Percentiles rank a stretch among this genome's conserved stretches.
phyloP scores from a whole-genome alignment of 2,888 invertebrate genomes.

The Yponomeuta evonymella region DNA sequence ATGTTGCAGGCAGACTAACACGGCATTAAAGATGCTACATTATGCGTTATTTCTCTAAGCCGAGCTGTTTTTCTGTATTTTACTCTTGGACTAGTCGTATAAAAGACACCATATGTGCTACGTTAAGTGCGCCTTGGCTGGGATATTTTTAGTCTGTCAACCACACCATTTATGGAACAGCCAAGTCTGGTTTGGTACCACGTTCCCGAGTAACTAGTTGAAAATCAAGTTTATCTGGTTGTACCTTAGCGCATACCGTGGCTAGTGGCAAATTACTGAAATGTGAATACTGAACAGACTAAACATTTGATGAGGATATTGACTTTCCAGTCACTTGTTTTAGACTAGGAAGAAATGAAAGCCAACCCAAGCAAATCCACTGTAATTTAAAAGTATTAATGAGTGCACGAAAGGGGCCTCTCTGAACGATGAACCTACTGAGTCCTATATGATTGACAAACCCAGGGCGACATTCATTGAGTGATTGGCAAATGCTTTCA shows the following conservation, averaged over 20 bases:
- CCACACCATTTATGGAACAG: neutral
- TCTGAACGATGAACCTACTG: too few relatives aligned
- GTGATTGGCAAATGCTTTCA: too few relatives aligned
- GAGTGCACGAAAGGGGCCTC: too few relatives aligned
- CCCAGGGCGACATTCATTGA: too few relatives aligned
- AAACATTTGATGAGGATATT: neutral
- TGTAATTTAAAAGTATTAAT: too few relatives aligned
- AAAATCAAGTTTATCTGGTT: neutral
- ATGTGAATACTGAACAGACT: neutral
- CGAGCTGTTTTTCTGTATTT: neutral
- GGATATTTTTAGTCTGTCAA: constrained; percentile 1
- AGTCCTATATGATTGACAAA: too few relatives aligned
- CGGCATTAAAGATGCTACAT: too few relatives aligned
- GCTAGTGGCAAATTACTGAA: neutral
- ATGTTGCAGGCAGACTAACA: too few relatives aligned
- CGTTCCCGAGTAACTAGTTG: neutral
- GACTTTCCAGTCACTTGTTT: neutral
- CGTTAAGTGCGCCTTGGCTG: neutral
- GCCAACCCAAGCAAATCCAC: too few relatives aligned
- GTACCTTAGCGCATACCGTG: neutral
- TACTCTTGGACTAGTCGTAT: neutral
- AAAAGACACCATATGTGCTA: neutral
- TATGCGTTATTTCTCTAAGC: too few relatives aligned
- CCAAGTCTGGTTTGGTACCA: neutral
- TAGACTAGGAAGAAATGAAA: too few relatives aligned